These are phyloP conservation scores for Drosophila longiperda DNA, from an alignment of 2,888 invertebrate species.

Conservation along the genomic window DNA sequence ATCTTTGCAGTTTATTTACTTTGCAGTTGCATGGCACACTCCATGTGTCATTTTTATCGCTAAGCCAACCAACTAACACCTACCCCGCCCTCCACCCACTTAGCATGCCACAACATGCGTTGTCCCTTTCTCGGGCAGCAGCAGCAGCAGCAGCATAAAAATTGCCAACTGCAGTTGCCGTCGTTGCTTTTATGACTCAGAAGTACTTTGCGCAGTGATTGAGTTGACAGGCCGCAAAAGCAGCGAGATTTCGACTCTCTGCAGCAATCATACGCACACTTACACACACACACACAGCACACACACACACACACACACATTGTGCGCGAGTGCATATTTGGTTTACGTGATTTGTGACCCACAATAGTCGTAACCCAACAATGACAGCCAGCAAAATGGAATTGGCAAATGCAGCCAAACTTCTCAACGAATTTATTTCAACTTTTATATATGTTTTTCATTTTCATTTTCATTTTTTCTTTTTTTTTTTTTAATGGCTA, in stretches of 20 bases:
- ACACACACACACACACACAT: background rate
- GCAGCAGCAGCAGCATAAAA: conserved; percentile 34
- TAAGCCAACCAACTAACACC: background rate
- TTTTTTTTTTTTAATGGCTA: background rate
- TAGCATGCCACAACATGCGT: background rate
- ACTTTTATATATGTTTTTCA: background rate
- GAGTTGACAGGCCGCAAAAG: conserved; percentile 52
- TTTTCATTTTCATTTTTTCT: no score
- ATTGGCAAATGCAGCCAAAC: conserved; percentile 17
- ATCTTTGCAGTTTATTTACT: conserved; percentile 44
- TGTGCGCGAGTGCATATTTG: conserved; percentile 18
- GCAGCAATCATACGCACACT: conserved; percentile 25
- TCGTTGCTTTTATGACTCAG: conserved; percentile 62
- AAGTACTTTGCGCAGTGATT: conserved; percentile 60
- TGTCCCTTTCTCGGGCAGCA: conserved; percentile 5
- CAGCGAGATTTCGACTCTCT: conserved; percentile 21
- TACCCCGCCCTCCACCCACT: background rate
- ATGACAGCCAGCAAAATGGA: conserved; percentile 19
- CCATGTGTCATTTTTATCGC: conserved; percentile 55
- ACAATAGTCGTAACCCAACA: conserved; percentile 30
- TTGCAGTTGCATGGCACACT: conserved; percentile 41
- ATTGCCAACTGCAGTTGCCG: conserved; percentile 40
- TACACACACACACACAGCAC: background rate
- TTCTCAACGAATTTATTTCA: conserved; percentile 4
- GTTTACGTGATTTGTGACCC: conserved; percentile 37